Percentiles rank a stretch among this genome's conserved stretches.
Conservation (phyloP, 2,113 vertebrate genomes). For the Equus quagga region DNA sequence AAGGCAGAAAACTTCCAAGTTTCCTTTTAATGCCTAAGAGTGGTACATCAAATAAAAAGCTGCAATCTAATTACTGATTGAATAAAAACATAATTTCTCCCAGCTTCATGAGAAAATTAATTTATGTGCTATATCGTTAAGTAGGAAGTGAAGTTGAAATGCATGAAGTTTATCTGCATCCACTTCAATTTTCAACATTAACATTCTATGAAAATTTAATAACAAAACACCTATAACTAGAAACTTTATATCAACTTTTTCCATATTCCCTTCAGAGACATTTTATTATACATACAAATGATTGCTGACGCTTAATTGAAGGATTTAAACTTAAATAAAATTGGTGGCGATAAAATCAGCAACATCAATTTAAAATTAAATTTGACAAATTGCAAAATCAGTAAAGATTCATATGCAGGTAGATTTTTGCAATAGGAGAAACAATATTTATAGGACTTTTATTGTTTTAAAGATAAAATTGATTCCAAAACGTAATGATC, state of each 20-base stretch:
- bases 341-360: conserved; percentile 37
- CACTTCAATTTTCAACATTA: background rate
- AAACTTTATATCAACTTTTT: conserved; percentile 6
- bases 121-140: background rate
- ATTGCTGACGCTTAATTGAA: background rate
- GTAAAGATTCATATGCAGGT: background rate
- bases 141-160: background rate
- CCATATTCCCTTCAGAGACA: background rate
- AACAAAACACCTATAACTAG: background rate
- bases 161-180: background rate
- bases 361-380: conserved; percentile 60
- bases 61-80: background rate
- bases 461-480: conserved; percentile 59
- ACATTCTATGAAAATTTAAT: conserved; percentile 25
- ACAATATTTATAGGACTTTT: background rate
- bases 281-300: background rate
- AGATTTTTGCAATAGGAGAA: conserved; percentile 26
- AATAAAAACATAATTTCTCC: conserved; percentile 24
- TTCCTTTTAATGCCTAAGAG: background rate
- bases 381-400: conserved; percentile 60
- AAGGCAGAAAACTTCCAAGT: background rate
- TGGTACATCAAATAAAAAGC: background rate
- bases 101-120: background rate
- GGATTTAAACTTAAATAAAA: conserved; percentile 62
- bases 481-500: conserved; percentile 48